Evolutionary conservation across 1,140 invertebrate species (phyloP), one percentile per base, ranked within the genome.

Genomic region (Drosophila pandora): DNA sequence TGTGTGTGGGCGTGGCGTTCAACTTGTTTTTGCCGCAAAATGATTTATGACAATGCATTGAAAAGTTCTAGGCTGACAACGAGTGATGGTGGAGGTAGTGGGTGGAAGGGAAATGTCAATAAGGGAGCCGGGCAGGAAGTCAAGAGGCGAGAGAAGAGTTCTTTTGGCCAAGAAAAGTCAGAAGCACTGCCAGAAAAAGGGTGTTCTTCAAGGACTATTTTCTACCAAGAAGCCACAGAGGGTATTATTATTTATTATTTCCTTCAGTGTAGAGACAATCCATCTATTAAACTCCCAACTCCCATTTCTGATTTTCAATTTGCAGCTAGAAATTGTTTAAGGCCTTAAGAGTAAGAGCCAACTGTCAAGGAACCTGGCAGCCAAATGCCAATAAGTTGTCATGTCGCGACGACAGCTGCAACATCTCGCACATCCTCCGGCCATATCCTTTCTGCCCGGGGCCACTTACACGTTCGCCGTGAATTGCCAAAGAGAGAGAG

Each of bases 31-130:
- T 70, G 67, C 81, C 81, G 77, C 69, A 80, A 80, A 79, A 85
- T 85, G 82, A 85, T 85, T 85, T 85, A 85, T 85, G 82, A 85
- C 81, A 85, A 80, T 79, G 81, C 69, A 71, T 73, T 80, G 68
- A 56, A 80, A 80, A 83, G 63, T 83, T 79, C 69, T 71, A 53
- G 57, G 55, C 77, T 81, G 78, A 77, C 74, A 77, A 68, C 65
- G 23, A 48, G 50, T 21, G 9, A 22, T 21, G 43, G 7, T 23
- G 41, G 2, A 2, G 21, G 1, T 37, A n/a, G 12, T 17, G 37
- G 7, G 25, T 28, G 25, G 49, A 21, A 32, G 63, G 60, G 34
- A 67, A 59, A 67, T 67, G 63, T 65, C 79, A 77, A 78, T 77
- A 69, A 56, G 63, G 63, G 63, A 69, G 32, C 73, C 12, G 25